Evolutionary conservation across 2,888 invertebrate genomes (phyloP).

Genomic region (Athripsodes cinereus): DNA sequence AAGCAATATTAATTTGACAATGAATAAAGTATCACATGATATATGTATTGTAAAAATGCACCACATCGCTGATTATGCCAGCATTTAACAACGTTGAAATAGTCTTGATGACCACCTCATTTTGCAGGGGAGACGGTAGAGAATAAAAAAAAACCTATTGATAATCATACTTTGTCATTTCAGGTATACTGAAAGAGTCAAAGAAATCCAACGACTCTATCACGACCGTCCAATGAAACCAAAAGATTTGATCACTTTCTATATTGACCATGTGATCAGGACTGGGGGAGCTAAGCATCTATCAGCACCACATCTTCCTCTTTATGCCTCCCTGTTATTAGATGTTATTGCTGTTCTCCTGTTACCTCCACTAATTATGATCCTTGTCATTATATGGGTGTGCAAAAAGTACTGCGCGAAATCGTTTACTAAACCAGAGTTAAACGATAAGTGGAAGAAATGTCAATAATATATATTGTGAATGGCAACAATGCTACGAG

Average conservation of each 20-base stretch:
- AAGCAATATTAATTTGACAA: too few species aligned
- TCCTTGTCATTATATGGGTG: not conserved
- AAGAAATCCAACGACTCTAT: not conserved
- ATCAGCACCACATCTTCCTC: not conserved
- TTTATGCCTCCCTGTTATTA: not conserved
- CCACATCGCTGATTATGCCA: too few species aligned
- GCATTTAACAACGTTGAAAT: too few species aligned
- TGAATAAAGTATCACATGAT: too few species aligned
- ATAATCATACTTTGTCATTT: too few species aligned
- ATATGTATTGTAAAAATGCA: too few species aligned
- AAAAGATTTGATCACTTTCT: not conserved
- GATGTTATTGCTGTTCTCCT: constrained; percentile 1
- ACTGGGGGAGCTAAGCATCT: constrained; percentile 1
- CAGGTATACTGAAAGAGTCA: not conserved
- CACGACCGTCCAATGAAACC: constrained; percentile 2
- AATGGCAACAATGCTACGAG: too few species aligned
- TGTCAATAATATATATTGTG: too few species aligned
- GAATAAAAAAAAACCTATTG: too few species aligned
- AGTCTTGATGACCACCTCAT: too few species aligned
- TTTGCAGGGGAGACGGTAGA: too few species aligned
- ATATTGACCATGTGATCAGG: constrained; percentile 1
- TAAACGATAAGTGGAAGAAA: too few species aligned
- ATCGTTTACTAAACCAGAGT: not conserved
- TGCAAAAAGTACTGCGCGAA: not conserved
- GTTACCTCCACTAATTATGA: constrained; percentile 1